Conservation (phyloP, 2,888 invertebrate genomes). For the Sinohyriopsis cumingii region DNA sequence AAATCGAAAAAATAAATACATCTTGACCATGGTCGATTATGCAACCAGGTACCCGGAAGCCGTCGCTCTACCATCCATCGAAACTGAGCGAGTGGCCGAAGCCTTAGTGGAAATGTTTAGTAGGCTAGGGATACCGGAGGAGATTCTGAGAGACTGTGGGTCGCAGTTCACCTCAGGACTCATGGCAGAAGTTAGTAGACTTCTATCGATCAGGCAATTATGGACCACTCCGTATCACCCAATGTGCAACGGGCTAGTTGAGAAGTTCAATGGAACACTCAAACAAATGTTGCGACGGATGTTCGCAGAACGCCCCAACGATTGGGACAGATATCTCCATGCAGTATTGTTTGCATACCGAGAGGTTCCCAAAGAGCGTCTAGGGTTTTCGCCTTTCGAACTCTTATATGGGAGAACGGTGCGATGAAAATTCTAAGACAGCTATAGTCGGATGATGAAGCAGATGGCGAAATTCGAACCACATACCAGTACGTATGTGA, state of each 20-base stretch:
- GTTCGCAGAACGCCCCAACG: slow-evolving; percentile 21
- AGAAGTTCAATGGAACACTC: slow-evolving; percentile 39
- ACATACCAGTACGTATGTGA: too few species aligned
- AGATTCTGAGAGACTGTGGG: slow-evolving; percentile 28
- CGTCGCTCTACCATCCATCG: too few species aligned
- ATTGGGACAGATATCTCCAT: slow-evolving; percentile 41
- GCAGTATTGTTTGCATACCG: slow-evolving; percentile 35
- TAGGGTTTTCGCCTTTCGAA: slow-evolving; percentile 32
- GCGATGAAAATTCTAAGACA: too few species aligned
- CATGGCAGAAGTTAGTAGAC: slow-evolving; percentile 31
- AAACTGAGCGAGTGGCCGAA: slow-evolving; percentile 24
- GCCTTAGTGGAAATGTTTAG: slow-evolving; percentile 20
- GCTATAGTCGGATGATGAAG: too few species aligned
- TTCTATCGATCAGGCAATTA: slow-evolving; percentile 24
- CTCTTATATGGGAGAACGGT: slow-evolving; percentile 2
- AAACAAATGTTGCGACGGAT: slow-evolving; percentile 36
- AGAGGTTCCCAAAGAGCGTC: slow-evolving; percentile 31
- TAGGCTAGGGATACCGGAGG: slow-evolving; percentile 21
- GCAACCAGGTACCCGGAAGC: slow-evolving; percentile 14
- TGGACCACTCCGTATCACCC: slow-evolving; percentile 37
- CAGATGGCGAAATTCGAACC: too few species aligned
- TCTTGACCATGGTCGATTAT: slow-evolving; percentile 32
- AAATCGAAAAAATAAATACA: slow-evolving; percentile 17
- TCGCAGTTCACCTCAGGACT: slow-evolving; percentile 39
- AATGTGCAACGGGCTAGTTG: slow-evolving; percentile 29